Evolutionary conservation across 1,140 invertebrate genomes (phyloP).

Genomic region (Homarus americanus): DNA sequence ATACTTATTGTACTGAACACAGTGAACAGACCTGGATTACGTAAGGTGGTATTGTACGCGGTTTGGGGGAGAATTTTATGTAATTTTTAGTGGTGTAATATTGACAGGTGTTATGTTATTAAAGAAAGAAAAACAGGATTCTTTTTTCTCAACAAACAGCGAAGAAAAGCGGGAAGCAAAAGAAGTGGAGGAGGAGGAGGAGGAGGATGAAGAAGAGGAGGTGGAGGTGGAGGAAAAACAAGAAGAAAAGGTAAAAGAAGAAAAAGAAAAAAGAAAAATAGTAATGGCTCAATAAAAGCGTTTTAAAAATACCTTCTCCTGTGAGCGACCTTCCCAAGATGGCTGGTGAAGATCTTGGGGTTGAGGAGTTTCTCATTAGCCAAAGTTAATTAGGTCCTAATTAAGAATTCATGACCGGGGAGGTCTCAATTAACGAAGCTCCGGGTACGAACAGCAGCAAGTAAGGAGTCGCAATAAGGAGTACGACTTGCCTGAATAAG

Average conservation of each 20-base stretch:
- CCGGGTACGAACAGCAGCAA: too few species aligned
- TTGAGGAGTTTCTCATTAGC: not conserved
- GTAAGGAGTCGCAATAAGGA: too few species aligned
- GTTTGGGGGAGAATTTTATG: too few species aligned
- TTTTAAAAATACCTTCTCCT: not conserved
- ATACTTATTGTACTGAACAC: too few species aligned
- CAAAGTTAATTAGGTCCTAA: not conserved
- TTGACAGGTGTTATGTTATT: too few species aligned
- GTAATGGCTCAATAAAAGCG: not conserved
- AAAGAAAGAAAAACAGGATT: too few species aligned
- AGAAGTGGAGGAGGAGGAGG: not conserved
- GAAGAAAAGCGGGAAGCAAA: not conserved
- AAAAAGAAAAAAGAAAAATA: too few species aligned
- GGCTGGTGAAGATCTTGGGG: not conserved
- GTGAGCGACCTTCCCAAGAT: not conserved
- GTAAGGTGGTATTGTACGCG: too few species aligned
- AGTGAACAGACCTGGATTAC: too few species aligned
- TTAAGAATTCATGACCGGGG: not conserved
- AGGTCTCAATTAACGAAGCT: not conserved
- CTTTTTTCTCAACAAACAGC: not conserved
- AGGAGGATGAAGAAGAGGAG: not conserved
- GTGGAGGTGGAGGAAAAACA: too few species aligned
- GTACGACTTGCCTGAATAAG: too few species aligned
- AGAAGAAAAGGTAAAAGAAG: not conserved
- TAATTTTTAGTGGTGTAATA: too few species aligned